Evolutionary conservation across 2,888 invertebrate genomes (phyloP), one percentile per base, ranked within the genome.

Genomic region (Spisula solida): DNA sequence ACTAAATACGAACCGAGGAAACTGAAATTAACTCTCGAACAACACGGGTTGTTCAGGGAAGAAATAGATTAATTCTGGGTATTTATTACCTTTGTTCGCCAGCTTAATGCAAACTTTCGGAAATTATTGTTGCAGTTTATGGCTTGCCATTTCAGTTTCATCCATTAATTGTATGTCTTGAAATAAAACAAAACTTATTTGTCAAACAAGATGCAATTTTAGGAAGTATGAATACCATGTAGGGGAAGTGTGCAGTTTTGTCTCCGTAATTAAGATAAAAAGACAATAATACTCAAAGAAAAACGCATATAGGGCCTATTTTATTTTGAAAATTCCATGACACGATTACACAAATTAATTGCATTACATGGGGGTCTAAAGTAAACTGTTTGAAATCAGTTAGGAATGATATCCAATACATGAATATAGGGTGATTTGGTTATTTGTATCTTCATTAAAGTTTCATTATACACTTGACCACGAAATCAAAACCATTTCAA

Each of bases 81-180:
- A 8, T 66, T 66, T 25, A 66, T 66, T 66, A 25, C 8, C 60
- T 10, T 66, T 66, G 60, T 66, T 66, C 60, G 60, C 8, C 60
- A 2, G 60, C 25, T 66, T 25, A 66, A 66, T 66, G 60, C 25
- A 66, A 66, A 25, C n/a, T 12, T 51, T 66, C 60, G n/a, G 2
- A 66, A 66, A 66, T 66, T 66, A 66, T n/a, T n/a, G 60, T 25
- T 66, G 25, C 25, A 25, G 60, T 66, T 66, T 66, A 66, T 66
- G n/a, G 60, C 25, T 66, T 66, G 6, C n/a, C 60, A 66, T 66
- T 20, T 5, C 25, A n/a, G n/a, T 25, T 51, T 66, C 60, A 41
- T 8, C 41, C 41, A 0, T 66, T 66, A 25, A 25, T 25, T 2
- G 60, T 66, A 8, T 66, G 1, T 10, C 60, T 56, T 20, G n/a